Evolutionary conservation across 2,797 vertebrate genomes (phyloP).

Genomic region (Otus scops): DNA sequence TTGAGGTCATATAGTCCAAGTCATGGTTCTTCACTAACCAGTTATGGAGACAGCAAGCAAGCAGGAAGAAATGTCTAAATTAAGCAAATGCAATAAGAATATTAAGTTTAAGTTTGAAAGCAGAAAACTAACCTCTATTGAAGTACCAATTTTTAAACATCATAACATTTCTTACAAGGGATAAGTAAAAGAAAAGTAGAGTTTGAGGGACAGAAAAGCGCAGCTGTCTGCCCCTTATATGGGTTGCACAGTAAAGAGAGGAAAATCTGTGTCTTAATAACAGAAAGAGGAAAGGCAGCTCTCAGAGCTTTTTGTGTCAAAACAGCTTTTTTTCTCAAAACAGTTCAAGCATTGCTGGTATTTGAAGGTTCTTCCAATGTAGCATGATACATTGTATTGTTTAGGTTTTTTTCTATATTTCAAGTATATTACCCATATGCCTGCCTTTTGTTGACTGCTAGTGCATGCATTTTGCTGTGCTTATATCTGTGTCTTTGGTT

Average conservation of each 20-base stretch:
- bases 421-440: neutral
- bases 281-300: neutral
- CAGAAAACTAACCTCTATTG: neutral
- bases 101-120: neutral
- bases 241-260: neutral
- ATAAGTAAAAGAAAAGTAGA: neutral
- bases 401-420: neutral
- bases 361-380: neutral
- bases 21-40: neutral
- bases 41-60: neutral
- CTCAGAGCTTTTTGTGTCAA: neutral
- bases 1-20: neutral
- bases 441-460: neutral
- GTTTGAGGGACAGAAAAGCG: neutral
- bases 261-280: neutral
- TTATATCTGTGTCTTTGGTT: neutral
- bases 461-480: neutral
- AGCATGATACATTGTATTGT: no score
- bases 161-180: neutral
- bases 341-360: fast-evolving
- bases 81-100: neutral
- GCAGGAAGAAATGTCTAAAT: neutral
- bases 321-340: no score
- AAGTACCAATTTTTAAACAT: neutral
- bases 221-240: neutral